A percentile compares a stretch with the other conserved stretches of the same genome.
Evolutionary conservation across 92 coral and sea anemone species (phyloP).

Genomic region (Palythoa grandiflora): DNA sequence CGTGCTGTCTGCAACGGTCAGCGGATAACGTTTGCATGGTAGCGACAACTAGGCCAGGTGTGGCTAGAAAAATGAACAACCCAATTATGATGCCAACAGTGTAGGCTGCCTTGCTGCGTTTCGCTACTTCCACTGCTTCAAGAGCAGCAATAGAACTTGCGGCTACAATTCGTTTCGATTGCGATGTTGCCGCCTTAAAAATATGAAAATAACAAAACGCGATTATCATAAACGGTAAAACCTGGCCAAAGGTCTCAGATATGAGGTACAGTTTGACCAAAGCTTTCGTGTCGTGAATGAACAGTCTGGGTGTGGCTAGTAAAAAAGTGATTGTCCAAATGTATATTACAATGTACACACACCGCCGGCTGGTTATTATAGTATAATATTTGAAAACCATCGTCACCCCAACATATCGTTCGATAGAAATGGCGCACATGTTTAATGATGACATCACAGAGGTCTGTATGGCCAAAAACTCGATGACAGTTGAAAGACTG

Average conservation of each 20-base stretch:
- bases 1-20: slow-evolving; percentile 22
- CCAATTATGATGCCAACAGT: slow-evolving; percentile 28
- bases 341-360: slow-evolving; percentile 2
- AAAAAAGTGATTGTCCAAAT: slow-evolving; percentile 24
- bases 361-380: slow-evolving; percentile 21
- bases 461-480: slow-evolving; percentile 35
- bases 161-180: slow-evolving; percentile 38
- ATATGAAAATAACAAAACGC: slow-evolving; percentile 47
- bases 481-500: slow-evolving; percentile 30
- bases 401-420: slow-evolving; percentile 38
- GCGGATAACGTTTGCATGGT: slow-evolving; percentile 16
- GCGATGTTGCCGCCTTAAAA: slow-evolving; percentile 29
- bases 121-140: slow-evolving; percentile 29
- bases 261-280: slow-evolving; percentile 27
- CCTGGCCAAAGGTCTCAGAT: slow-evolving; percentile 27
- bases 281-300: background rate
- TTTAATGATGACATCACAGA: slow-evolving; percentile 37
- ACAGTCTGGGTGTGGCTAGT: slow-evolving; percentile 20
- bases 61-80: slow-evolving; percentile 15
- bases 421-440: slow-evolving; percentile 42
- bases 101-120: slow-evolving; percentile 36
- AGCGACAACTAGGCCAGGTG: slow-evolving; percentile 24
- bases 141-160: slow-evolving; percentile 32
- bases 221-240: slow-evolving; percentile 42
- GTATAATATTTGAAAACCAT: slow-evolving; percentile 35